Evolutionary conservation across 1,140 invertebrate genomes (phyloP), one percentile per base, ranked within the genome.

Genomic region (Heliconius melpomene): DNA sequence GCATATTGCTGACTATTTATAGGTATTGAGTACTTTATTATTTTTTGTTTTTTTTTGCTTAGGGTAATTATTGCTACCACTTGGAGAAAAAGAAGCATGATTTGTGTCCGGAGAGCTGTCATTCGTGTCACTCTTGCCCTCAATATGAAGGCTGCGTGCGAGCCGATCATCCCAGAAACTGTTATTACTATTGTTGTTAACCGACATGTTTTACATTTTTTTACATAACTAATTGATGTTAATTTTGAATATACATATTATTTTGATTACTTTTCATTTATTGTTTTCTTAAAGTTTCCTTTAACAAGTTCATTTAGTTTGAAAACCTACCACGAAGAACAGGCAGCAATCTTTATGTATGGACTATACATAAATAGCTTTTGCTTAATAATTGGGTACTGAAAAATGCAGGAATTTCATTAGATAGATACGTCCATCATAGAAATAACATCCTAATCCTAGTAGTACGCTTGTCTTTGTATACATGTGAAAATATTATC

Each of bases 61-160:
- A 90, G 89, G 88, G 89, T 82, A 92, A 91, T 74, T 89, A 86
- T 89, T 90, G 89, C 85, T 89, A 82, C 82, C 86, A 92, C 80
- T 89, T 88, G 72, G 86, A 91, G 79, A 88, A 85, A 83, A 86
- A 88, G 78, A 88, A 86, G 73, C 79, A 86, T 73, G 77, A 80
- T 36, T 20, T 75, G 73, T 74, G 26, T 52, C 40, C 52, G n/a
- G 29, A 75, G 18, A 36, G 18, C 40, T 83, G 83, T 73, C 82
- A 78, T 50, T 16, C 79, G 60, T 75, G 79, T 57, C 73, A 77
- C 7, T 80, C 82, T 18, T 79, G 81, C 54, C 81, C 81, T n/a
- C 79, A 80, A 52, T 88, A 85, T 75, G 74, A 70, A 20, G 86
- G 87, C 36, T 81, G 83, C 74, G 81, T 88, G 2, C 77, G 77